Conservation (phyloP, 2,113 vertebrate genomes). For the Turdus rufiventris region DNA sequence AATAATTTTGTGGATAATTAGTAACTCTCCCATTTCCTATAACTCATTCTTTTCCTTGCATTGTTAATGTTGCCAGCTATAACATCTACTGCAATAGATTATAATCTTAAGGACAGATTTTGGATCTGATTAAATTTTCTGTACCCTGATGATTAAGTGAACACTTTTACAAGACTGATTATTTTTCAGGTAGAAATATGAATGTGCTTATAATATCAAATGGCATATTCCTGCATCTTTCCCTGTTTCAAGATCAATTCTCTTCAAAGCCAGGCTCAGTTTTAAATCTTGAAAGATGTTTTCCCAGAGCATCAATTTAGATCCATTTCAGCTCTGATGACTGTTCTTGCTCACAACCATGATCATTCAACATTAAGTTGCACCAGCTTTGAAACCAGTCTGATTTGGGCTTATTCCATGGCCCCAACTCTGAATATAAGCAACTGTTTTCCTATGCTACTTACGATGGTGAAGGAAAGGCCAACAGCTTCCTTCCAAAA, state of each 20-base stretch:
- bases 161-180: not conserved
- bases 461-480: not conserved
- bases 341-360: not conserved
- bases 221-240: not conserved
- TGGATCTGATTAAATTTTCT: not conserved
- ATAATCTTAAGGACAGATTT: not conserved
- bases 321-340: not conserved
- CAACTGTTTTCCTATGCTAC: not conserved
- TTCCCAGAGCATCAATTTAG: not conserved
- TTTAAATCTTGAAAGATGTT: not conserved
- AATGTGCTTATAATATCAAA: not conserved
- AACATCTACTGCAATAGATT: not conserved
- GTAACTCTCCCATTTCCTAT: not conserved
- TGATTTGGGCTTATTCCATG: not conserved
- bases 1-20: constrained; percentile 43
- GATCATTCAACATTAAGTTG: not conserved
- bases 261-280: not conserved
- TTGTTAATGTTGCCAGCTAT: not conserved
- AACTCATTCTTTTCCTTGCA: constrained; percentile 2
- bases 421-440: not conserved
- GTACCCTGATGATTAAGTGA: not conserved
- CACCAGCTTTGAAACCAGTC: not conserved
- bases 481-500: not conserved
- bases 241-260: not conserved
- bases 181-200: not conserved